Conservation (phyloP, 2,888 invertebrate genomes). For the Dryococelus australis region DNA sequence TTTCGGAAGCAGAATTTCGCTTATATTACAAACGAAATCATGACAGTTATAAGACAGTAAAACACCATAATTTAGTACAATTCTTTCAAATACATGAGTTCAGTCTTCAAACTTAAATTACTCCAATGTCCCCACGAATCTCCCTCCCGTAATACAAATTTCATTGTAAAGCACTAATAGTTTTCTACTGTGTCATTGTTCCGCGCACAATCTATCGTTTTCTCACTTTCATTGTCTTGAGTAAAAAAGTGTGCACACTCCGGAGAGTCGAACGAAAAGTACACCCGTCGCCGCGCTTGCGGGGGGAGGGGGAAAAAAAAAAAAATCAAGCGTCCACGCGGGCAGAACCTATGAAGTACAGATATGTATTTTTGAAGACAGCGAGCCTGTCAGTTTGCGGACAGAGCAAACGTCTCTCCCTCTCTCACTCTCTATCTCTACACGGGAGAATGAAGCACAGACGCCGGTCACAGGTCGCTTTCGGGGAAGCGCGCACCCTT, state of each 20-base stretch:
- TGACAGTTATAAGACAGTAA: too few species aligned
- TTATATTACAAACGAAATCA: too few species aligned
- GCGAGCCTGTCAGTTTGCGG: background rate
- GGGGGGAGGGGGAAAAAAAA: too few species aligned
- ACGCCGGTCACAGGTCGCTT: background rate
- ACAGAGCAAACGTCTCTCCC: background rate
- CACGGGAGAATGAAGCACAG: background rate
- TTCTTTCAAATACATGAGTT: background rate
- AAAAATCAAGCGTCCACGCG: background rate
- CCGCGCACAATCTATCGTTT: background rate
- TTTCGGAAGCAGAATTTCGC: too few species aligned
- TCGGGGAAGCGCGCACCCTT: background rate
- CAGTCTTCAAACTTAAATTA: background rate
- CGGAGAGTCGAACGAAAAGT: background rate
- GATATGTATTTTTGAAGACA: background rate
- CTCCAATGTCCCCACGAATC: background rate
- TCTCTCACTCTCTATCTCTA: background rate
- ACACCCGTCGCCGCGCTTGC: background rate
- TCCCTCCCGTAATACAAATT: background rate
- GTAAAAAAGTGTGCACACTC: background rate
- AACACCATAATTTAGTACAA: too few species aligned
- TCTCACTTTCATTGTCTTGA: slow-evolving; percentile 11
- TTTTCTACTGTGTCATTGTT: background rate
- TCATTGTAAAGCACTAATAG: background rate
- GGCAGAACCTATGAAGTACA: background rate